Evolutionary conservation across 1,140 invertebrate species (phyloP), one percentile per base, ranked within the genome.

Genomic region (Apis cerana): DNA sequence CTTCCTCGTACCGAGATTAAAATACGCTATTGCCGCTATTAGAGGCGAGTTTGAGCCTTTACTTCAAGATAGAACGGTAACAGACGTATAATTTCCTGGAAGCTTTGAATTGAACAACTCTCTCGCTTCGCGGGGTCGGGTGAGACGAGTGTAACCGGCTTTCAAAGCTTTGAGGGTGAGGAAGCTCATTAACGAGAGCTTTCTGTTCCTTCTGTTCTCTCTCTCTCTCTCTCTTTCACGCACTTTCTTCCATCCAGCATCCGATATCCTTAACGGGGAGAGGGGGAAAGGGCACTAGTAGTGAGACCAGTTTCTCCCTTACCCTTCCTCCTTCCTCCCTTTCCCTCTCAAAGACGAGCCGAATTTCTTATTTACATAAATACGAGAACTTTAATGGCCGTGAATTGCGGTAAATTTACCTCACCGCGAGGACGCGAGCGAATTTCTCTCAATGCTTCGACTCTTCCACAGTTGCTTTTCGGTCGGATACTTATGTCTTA

Each of bases 131-230:
- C 82, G 85, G 77, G 80, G 70, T 74, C 85, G 88, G 89, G 89
- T 84, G 88, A 91, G 90, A 92, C 85, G 83, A 90, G 91, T 90
- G 91, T 91, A 91, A 93, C 92, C 90, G 89, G 92, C 90, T 93
- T 93, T 91, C 85, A 84, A 92, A 91, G 86, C 84, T 90, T 83
- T 87, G 90, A 92, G 92, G 92, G 91, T 92, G 92, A 94, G 92
- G 91, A 93, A 94, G 93, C 93, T 94, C 93, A 94, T 94, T 94
- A 94, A 92, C 92, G 89, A 87, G 90, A 92, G 92, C 92, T 93
- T 94, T 93, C 91, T 91, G 89, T 89, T 90, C 86, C 89, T 83
- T 89, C 88, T 80, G 79, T 75, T 81, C 80, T 13, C 33, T 15
- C 19, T 4, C 54, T 54, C n/a, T 8, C 12, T 9, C 17, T 17